Conservation (phyloP, 2,113 vertebrate genomes). For the Arvicanthis niloticus region DNA sequence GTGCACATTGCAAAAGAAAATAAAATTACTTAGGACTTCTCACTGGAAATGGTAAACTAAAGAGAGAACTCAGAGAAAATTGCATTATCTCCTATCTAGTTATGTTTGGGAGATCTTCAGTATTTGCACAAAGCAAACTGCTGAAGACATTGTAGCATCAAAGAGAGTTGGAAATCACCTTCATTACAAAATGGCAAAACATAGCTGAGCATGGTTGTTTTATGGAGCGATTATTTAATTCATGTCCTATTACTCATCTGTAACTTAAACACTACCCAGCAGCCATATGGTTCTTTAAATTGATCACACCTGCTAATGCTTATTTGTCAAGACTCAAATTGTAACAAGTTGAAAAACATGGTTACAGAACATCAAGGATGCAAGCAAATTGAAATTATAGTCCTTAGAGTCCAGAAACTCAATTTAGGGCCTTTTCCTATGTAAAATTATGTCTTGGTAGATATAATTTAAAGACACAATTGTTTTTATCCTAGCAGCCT, state of each 20-base stretch:
- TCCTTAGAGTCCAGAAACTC: neutral
- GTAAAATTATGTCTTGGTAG: neutral
- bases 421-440: neutral
- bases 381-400: neutral
- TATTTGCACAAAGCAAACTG: neutral
- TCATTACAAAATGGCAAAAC: conserved; percentile 6
- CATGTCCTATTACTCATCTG: neutral
- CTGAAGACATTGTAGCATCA: neutral
- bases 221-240: neutral
- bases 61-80: conserved; percentile 17
- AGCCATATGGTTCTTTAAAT: neutral
- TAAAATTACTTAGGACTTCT: neutral
- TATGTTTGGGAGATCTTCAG: neutral
- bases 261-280: neutral
- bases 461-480: conserved; percentile 12
- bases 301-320: neutral
- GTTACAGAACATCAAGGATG: neutral
- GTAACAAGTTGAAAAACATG: conserved; percentile 32
- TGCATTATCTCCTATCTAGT: neutral
- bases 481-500: neutral
- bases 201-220: neutral
- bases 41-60: neutral
- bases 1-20: neutral
- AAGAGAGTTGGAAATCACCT: neutral
- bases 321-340: conserved; percentile 35